These are phyloP conservation scores for Agrochola lota DNA, from an alignment of 2,888 invertebrate species.

Conservation along the genomic window DNA sequence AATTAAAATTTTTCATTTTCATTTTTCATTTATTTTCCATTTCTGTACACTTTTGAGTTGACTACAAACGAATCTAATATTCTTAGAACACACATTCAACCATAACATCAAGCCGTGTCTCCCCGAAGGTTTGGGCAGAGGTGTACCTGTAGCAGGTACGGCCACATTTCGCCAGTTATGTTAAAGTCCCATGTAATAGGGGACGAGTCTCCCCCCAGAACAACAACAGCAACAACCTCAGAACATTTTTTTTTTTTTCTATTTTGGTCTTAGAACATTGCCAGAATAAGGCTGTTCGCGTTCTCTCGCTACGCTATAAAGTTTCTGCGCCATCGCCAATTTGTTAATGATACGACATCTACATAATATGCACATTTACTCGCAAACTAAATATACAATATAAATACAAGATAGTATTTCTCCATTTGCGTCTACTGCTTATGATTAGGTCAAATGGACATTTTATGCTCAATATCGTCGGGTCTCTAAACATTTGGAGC, in stretches of 20 bases:
- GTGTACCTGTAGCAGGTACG: too few species aligned
- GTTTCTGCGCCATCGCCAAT: conserved; percentile 79
- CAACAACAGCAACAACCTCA: too few species aligned
- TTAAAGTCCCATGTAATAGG: too few species aligned
- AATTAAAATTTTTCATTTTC: too few species aligned
- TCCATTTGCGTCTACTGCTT: conserved; percentile 43
- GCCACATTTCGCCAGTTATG: too few species aligned
- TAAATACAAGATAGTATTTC: conserved; percentile 60
- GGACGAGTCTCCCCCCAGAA: too few species aligned
- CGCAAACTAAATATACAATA: conserved; percentile 67
- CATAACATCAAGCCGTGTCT: too few species aligned
- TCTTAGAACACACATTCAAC: neutral
- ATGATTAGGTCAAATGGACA: conserved; percentile 50
- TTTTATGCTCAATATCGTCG: conserved; percentile 36
- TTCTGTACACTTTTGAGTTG: neutral
- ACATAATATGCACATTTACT: conserved; percentile 79
- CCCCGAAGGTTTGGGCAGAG: too few species aligned
- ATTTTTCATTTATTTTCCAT: neutral
- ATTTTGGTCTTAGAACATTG: neutral
- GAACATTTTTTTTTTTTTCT: too few species aligned
- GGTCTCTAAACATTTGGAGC: conserved; percentile 24
- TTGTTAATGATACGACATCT: conserved; percentile 86
- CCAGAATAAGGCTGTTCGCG: conserved; percentile 64
- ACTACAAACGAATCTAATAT: neutral
- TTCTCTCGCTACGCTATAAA: conserved; percentile 70